These are phyloP conservation scores for Magallana nippona DNA, from an alignment of 2,888 invertebrate species.

Conservation along the genomic window DNA sequence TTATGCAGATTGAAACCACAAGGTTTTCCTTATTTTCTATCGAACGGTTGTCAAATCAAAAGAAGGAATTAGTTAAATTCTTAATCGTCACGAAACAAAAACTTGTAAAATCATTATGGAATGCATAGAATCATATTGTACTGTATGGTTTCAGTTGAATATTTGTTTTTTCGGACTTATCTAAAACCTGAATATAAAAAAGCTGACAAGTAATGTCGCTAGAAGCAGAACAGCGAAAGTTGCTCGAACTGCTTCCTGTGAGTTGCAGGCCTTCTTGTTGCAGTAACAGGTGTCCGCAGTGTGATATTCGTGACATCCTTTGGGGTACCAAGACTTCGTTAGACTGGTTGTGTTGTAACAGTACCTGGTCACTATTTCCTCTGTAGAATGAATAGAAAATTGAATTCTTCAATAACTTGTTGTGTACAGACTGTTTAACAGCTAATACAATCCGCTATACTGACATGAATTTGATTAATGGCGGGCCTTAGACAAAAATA, in stretches of 20 bases:
- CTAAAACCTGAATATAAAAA: background rate
- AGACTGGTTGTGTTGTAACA: conserved; percentile 5
- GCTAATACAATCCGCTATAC: too few species aligned
- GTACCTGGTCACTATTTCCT: conserved; percentile 4
- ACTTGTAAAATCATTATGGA: background rate
- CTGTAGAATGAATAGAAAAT: background rate
- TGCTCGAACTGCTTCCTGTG: background rate
- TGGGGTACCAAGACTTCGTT: conserved; percentile 7
- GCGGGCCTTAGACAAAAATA: too few species aligned
- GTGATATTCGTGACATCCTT: background rate
- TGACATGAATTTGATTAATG: too few species aligned
- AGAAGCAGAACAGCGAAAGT: background rate
- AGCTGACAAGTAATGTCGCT: background rate
- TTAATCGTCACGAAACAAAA: background rate
- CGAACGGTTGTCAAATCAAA: too few species aligned
- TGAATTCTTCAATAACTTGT: background rate
- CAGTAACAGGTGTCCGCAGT: conserved; percentile 17
- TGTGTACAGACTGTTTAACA: too few species aligned
- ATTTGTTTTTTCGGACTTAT: background rate
- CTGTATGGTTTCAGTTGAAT: background rate
- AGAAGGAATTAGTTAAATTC: background rate
- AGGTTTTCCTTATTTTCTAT: too few species aligned
- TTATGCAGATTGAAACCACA: too few species aligned
- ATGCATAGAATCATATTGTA: conserved; percentile 11
- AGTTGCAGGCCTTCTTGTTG: conserved; percentile 14